Conservation (phyloP, 2,113 vertebrate species). For the Uria aalge region DNA sequence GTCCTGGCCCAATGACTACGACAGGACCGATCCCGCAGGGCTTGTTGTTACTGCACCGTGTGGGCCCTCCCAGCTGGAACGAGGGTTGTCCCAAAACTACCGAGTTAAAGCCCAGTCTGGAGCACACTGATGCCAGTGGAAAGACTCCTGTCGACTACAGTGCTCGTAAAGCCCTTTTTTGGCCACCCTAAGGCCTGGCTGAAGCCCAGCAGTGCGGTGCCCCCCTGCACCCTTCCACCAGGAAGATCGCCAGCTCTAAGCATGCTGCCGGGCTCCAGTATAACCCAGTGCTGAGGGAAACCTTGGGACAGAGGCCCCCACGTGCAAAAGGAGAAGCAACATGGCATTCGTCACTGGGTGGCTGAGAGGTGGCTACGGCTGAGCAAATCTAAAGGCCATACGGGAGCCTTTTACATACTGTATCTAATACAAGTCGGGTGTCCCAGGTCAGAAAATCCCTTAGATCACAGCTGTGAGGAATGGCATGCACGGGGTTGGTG, state of each 20-base stretch:
- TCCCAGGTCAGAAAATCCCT: neutral
- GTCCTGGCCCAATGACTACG: neutral
- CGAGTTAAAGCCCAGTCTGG: neutral
- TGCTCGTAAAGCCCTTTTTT: neutral
- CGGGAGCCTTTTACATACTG: neutral
- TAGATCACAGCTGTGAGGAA: neutral
- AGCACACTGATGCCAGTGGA: neutral
- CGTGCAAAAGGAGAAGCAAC: neutral
- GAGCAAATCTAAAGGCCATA: neutral
- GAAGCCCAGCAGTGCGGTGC: rapidly evolving
- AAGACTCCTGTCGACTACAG: neutral
- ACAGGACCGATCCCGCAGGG: neutral
- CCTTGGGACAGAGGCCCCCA: neutral
- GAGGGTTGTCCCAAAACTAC: neutral
- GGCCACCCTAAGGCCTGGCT: neutral
- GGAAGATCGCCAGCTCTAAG: neutral
- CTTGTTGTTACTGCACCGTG: neutral
- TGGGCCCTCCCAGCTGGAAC: neutral
- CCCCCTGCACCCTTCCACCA: neutral
- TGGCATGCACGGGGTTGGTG: neutral
- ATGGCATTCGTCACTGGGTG: neutral
- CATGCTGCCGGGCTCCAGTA: neutral
- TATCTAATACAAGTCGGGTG: neutral
- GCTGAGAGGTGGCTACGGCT: neutral
- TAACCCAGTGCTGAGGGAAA: neutral